Base-by-base conservation (phyloP, 2,113 vertebrate genomes). In the Chunga burmeisteri region DNA sequence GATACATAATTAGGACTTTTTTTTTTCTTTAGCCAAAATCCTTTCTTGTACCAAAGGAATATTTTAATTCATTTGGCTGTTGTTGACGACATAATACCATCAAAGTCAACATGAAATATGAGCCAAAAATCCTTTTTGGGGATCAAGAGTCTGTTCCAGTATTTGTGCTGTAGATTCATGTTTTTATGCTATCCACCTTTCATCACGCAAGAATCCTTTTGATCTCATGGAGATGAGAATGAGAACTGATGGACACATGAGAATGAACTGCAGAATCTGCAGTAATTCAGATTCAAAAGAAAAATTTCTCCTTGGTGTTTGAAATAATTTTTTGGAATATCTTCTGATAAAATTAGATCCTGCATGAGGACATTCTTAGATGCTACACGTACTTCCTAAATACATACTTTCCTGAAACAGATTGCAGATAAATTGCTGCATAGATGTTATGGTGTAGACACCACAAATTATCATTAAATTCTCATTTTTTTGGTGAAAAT, bases 61-160 rank as follows among this genome's bases (percentile, higher is more conserved):
- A 88, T 91, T 75, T 94, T 97, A 89, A 96, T 96, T 96, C 59
- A 88, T 96, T 96, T 97, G 90, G 80, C 82, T 68, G 66, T 86
- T 96, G 89, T 80, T 96, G 92, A 90, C 56, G 81, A 93, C 42
- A 52, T 92, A 94, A 91, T 88, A 50, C 66, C 61, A 92, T 94
- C 65, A 83, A 91, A 85, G 50, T 87, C 70, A 89, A 83, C 68
- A 81, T 68, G 18, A 95, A 96, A 88, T 85, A 91, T 11, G 46
- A 95, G 11, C 70, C 92, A n/a, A 93, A 88, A 38, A 36, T 93
- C 13, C 32, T 73, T 67, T 77, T 47, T 19, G 19, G n/a, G 11
- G 34, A 53, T 72, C 44, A 61, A 53, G 59, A 63, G 9, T 50
- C 47, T 72, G 9, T 63, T 94, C 22, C 20, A 19, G 17, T 67